phyloP scores from a whole-genome alignment of 2,113 vertebrate genomes.

The Antechinus stuartii region DNA sequence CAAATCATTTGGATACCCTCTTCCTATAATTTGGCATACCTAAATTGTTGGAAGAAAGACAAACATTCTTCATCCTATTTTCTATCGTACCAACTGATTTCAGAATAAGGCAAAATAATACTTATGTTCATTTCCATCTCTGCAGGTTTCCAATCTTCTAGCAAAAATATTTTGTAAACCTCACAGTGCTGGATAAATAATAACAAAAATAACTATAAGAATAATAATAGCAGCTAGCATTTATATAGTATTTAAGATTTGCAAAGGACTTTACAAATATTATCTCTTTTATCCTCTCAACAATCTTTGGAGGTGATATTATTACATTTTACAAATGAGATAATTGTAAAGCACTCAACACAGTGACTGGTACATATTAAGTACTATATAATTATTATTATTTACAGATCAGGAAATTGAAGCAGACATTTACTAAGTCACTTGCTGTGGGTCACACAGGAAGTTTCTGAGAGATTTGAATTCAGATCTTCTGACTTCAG shows the following conservation, averaged over 20 bases:
- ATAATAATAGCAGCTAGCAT: not conserved
- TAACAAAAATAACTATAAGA: not conserved
- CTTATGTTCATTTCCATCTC: not conserved
- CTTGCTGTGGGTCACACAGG: not conserved
- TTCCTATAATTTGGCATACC: not conserved
- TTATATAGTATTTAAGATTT: not conserved
- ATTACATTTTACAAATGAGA: not conserved
- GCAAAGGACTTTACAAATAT: not conserved
- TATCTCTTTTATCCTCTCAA: not conserved
- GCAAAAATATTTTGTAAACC: not conserved
- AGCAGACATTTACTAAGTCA: not conserved
- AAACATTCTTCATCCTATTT: not conserved
- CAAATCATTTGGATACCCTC: not conserved
- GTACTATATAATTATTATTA: not conserved
- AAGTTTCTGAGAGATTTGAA: not conserved
- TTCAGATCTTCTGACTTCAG: not conserved
- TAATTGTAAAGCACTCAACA: not conserved
- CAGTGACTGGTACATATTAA: not conserved
- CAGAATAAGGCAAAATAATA: not conserved
- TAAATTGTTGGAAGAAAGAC: not conserved
- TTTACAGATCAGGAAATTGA: not conserved
- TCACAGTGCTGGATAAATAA: not conserved
- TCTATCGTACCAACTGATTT: not conserved
- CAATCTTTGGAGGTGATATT: not conserved
- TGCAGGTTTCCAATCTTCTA: not conserved